Conservation (phyloP, 2,888 invertebrate genomes). For the Allacma fusca region DNA sequence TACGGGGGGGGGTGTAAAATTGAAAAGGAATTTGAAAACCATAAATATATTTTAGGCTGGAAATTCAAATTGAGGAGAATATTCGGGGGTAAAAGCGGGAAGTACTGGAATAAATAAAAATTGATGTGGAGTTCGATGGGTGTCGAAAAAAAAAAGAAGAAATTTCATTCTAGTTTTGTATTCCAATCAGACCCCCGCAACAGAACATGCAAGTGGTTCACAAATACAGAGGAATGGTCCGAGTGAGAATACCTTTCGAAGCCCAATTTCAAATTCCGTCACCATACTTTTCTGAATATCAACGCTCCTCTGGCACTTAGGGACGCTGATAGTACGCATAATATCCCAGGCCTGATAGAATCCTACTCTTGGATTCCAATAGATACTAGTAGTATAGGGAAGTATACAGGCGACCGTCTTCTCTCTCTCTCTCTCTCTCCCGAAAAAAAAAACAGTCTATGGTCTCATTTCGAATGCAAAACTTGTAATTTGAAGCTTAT, state of each 20-base stretch:
- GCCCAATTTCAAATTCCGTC: background rate
- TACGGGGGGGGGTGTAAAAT: too few species aligned
- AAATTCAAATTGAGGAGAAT: background rate
- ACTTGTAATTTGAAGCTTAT: slow-evolving; percentile 19
- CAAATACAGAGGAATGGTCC: background rate
- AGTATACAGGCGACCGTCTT: too few species aligned
- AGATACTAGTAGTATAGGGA: too few species aligned
- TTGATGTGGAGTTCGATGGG: background rate
- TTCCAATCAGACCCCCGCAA: background rate
- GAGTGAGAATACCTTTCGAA: background rate
- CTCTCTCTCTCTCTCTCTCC: too few species aligned
- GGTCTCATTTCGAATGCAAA: slow-evolving; percentile 18
- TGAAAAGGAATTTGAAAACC: too few species aligned
- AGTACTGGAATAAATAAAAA: background rate
- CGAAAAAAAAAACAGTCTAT: background rate
- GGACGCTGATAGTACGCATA: background rate
- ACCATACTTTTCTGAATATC: slow-evolving; percentile 4
- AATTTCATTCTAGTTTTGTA: background rate
- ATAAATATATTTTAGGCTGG: too few species aligned
- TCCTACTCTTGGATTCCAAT: too few species aligned
- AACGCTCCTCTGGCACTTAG: background rate
- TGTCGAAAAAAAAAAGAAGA: background rate
- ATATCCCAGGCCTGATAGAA: background rate
- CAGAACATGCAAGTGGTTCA: background rate
- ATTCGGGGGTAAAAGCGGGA: background rate